These are phyloP conservation scores for Pyrrhosoma nymphula DNA, from an alignment of 2,888 invertebrate species.

Conservation along the genomic window DNA sequence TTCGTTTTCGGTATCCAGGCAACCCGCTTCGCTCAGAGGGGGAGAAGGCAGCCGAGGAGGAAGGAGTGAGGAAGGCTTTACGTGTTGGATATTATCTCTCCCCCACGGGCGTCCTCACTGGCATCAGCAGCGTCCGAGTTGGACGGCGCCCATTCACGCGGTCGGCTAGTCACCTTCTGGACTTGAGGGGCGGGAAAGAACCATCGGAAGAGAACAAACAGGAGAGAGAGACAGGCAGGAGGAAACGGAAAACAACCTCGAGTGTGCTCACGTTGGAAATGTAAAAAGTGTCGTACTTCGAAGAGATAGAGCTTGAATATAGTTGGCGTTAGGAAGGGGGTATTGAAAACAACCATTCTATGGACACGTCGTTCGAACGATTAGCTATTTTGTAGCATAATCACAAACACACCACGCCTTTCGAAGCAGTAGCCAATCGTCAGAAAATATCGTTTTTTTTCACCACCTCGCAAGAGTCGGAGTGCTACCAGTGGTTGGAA, in stretches of 20 bases:
- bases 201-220: neutral
- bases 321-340: neutral
- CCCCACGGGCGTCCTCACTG: neutral
- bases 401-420: too few relatives aligned
- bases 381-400: too few relatives aligned
- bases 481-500: too few relatives aligned
- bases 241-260: neutral
- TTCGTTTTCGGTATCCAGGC: slow-evolving; percentile 66
- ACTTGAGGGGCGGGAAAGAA: neutral
- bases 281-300: neutral
- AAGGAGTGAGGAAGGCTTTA: slow-evolving; percentile 11
- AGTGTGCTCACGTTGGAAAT: neutral
- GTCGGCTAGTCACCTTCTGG: neutral
- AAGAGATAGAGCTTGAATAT: neutral
- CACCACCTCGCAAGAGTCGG: too few relatives aligned
- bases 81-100: slow-evolving; percentile 2
- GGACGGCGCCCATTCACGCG: neutral
- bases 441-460: too few relatives aligned
- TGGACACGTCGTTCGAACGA: too few relatives aligned
- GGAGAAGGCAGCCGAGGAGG: slow-evolving; percentile 29
- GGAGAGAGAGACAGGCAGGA: neutral
- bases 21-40: slow-evolving; percentile 52
- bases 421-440: too few relatives aligned
- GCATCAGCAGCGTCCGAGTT: neutral
- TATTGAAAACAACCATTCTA: too few relatives aligned